Percentiles rank a stretch among this genome's conserved stretches.
These are phyloP conservation scores for Sebastes dallii DNA, from an alignment of 2,797 vertebrate genomes.

Conservation along the genomic window DNA sequence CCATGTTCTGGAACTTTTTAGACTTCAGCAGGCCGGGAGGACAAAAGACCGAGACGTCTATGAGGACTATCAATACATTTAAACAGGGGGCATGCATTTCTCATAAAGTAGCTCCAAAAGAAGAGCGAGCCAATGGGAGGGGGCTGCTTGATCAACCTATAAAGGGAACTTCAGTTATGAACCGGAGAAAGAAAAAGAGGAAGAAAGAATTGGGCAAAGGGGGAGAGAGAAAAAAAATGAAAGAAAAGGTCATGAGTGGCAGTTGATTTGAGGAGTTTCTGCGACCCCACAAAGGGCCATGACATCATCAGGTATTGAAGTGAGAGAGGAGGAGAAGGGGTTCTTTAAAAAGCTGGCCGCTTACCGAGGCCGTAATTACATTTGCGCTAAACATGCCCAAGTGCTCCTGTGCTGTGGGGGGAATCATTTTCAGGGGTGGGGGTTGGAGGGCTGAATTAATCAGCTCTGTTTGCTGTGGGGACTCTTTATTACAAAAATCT, in stretches of 20 bases:
- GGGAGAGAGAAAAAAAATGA: slow-evolving; percentile 75
- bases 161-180: slow-evolving; percentile 84
- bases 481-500: slow-evolving; percentile 80
- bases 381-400: slow-evolving; percentile 93
- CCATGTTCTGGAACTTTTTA: slow-evolving; percentile 76
- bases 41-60: slow-evolving; percentile 73
- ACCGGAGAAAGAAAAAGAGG: slow-evolving; percentile 77
- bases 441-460: slow-evolving; percentile 86
- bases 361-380: slow-evolving; percentile 94
- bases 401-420: slow-evolving; percentile 87
- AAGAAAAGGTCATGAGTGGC: slow-evolving; percentile 82
- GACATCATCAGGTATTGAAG: slow-evolving; percentile 93
- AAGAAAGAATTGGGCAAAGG: slow-evolving; percentile 77
- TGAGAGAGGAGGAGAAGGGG: slow-evolving; percentile 84
- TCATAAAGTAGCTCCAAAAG: slow-evolving; percentile 79
- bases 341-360: slow-evolving; percentile 88
- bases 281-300: slow-evolving; percentile 86
- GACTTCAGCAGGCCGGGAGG: slow-evolving; percentile 51
- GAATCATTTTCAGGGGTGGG: slow-evolving; percentile 84
- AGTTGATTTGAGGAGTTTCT: slow-evolving; percentile 90
- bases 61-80: slow-evolving; percentile 79
- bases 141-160: slow-evolving; percentile 79
- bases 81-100: slow-evolving; percentile 79
- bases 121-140: slow-evolving; percentile 72
- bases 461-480: slow-evolving; percentile 85